A percentile compares a stretch with the other conserved stretches of the same genome.
Conservation (phyloP, 2,113 vertebrate species). For the Morone saxatilis region DNA sequence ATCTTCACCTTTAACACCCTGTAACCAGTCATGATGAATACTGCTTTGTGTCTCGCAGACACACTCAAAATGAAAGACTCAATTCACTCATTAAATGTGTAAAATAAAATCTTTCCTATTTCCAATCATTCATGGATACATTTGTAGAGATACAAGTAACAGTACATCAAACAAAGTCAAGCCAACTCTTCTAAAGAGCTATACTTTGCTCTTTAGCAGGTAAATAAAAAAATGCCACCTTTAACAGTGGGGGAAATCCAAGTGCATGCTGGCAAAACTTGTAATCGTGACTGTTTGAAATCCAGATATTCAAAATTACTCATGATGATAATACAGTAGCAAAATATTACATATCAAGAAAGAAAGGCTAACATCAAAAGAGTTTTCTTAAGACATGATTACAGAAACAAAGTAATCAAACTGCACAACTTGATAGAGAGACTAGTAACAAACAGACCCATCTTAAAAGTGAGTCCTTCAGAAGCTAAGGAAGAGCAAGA, state of each 20-base stretch:
- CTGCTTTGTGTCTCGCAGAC: neutral
- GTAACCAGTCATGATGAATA: neutral
- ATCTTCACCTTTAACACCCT: neutral
- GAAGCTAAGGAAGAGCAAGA: constrained; percentile 72
- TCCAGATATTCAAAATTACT: constrained; percentile 85
- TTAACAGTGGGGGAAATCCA: constrained; percentile 70
- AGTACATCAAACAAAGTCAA: constrained; percentile 75
- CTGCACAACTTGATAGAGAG: constrained; percentile 73
- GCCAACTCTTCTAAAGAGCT: constrained; percentile 67
- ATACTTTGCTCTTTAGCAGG: constrained; percentile 58
- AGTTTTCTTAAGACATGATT: constrained; percentile 77
- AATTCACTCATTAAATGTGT: constrained; percentile 58
- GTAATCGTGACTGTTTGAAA: constrained; percentile 80
- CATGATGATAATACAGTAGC: constrained; percentile 83
- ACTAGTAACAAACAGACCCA: constrained; percentile 79
- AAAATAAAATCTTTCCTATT: constrained; percentile 81
- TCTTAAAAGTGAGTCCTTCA: constrained; percentile 73
- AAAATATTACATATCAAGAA: constrained; percentile 85
- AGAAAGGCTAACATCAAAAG: constrained; percentile 80
- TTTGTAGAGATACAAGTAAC: constrained; percentile 76
- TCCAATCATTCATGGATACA: constrained; percentile 77
- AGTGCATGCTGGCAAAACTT: constrained; percentile 86
- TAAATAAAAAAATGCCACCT: constrained; percentile 71
- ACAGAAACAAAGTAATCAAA: constrained; percentile 81
- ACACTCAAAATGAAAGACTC: constrained; percentile 41